Evolutionary conservation across 2,888 invertebrate genomes (phyloP), one percentile per base, ranked within the genome.

Genomic region (Drosophila pegasa): DNA sequence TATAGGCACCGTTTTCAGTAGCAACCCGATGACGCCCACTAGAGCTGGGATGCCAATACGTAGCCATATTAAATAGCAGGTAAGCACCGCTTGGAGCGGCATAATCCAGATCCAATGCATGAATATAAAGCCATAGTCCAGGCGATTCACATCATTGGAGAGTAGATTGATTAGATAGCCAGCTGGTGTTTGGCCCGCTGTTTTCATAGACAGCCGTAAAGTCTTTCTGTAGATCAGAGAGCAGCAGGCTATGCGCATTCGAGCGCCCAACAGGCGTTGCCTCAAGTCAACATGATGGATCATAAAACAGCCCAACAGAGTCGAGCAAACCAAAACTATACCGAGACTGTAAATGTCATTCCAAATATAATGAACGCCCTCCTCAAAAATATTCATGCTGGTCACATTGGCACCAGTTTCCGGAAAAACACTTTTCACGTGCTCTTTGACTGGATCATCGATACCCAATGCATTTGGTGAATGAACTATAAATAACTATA

Each of bases 91-190:
- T 51, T 95, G 95, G 9, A 97, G 88, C 0, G 98, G 98, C 72
- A 97, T 95, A 33, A 97, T 94, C 97, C 98, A 97, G 90, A 98
- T 94, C 92, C 96, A 97, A 91, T 98, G 97, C 9, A 97, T 93
- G 90, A 95, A 97, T 60, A 96, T 94, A 66, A 96, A 95, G 4
- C 96, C 95, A 91, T 96, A 94, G 91, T 99, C 98, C 89, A 99
- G 96, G 40, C 98, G 95, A 91, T 96, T 96, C 10, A 98, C 97
- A 91, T 99, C 99, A 89, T 98, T 98, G 6, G 98, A 98, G 57
- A 99, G 94, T 6, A 99, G 93, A 93, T 99, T 98, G 14, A 98
- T 96, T 57, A 99, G 95, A 92, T 98, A 97, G 0, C 98, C 98
- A 0, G 96, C 95, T 0, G 98, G 91, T 2, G 96, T 96, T 87